These are phyloP conservation scores for Pachyuromys duprasi DNA, from an alignment of 2,797 vertebrate genomes.

Conservation along the genomic window DNA sequence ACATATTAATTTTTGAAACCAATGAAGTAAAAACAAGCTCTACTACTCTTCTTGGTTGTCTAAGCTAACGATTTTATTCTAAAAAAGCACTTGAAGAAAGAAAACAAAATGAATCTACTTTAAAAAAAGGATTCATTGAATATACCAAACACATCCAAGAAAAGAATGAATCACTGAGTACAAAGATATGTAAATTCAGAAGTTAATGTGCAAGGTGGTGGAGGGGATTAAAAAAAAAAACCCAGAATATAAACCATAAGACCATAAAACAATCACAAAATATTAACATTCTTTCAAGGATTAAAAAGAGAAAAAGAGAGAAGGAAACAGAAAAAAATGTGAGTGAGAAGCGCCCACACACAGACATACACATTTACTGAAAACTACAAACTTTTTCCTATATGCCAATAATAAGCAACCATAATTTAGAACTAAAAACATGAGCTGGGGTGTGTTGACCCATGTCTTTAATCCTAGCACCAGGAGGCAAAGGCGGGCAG, in stretches of 20 bases:
- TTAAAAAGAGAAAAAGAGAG: not conserved
- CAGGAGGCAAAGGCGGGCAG: not conserved
- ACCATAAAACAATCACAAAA: not conserved
- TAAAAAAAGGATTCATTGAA: not conserved
- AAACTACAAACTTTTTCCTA: not conserved
- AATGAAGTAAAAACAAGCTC: not conserved
- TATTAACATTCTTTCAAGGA: not conserved
- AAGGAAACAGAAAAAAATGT: not conserved
- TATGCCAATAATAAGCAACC: not conserved
- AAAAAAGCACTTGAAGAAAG: not conserved
- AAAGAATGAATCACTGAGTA: not conserved
- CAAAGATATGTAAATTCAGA: not conserved
- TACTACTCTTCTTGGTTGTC: not conserved
- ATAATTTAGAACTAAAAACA: slow-evolving; percentile 12
- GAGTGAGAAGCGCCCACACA: not conserved
- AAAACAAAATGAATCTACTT: not conserved
- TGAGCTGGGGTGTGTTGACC: not conserved
- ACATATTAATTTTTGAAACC: not conserved
- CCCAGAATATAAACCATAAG: not conserved
- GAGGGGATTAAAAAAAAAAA: not conserved
- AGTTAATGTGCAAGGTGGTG: not conserved
- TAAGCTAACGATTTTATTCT: not conserved
- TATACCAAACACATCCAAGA: not conserved
- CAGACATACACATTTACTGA: not conserved
- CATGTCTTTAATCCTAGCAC: not conserved